phyloP scores from a whole-genome alignment of 2,888 invertebrate species.

The Oasisia sp. region DNA sequence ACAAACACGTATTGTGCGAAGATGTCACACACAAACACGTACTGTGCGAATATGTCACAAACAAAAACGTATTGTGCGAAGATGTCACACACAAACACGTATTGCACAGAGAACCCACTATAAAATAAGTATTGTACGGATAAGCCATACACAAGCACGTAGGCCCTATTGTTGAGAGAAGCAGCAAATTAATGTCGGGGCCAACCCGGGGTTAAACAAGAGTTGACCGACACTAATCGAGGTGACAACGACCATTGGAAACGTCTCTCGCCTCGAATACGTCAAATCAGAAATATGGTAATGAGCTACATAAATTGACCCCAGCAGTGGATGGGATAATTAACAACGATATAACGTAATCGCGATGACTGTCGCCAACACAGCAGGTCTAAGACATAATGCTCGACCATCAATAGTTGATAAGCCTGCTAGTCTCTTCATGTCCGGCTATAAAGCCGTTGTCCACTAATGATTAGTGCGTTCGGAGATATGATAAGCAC shows the following conservation, averaged over 20 bases:
- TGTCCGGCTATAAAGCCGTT: neutral
- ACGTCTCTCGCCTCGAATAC: neutral
- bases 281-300: neutral
- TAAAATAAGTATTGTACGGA: no score
- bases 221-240: neutral
- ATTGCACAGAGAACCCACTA: no score
- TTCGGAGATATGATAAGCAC: no score
- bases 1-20: no score
- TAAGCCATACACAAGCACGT: neutral
- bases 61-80: no score
- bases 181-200: neutral
- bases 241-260: neutral
- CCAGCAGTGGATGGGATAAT: neutral
- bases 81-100: no score
- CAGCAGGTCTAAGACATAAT: neutral
- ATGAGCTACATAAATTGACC: constrained; percentile 3
- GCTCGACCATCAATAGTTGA: constrained; percentile 1
- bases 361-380: neutral
- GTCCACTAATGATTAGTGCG: neutral
- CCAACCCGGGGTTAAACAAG: neutral
- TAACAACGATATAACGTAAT: neutral
- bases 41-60: no score
- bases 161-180: neutral
- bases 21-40: no score
- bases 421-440: neutral